Base-by-base conservation (phyloP, 2,888 invertebrate species). In the Halocaridina rubra region DNA sequence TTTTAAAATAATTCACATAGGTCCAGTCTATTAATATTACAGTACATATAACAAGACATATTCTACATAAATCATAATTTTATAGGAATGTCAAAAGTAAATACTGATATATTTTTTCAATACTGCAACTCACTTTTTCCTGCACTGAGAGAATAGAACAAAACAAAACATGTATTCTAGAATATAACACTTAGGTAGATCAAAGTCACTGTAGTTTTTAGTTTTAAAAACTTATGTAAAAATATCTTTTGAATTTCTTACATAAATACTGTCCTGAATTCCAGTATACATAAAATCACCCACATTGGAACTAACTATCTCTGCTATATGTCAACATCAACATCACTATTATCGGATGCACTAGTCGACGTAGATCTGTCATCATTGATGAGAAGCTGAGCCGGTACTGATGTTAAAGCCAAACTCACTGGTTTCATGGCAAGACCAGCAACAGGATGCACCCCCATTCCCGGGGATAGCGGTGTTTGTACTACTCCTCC, bases 281-380 rank as follows among this genome's bases (percentile, higher is more conserved):
- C 19, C 19, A 53, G 16, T n/a, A n/a, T n/a, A n/a, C n/a, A n/a
- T n/a, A n/a, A n/a, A n/a, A n/a, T n/a, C n/a, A n/a, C n/a, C n/a
- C n/a, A n/a, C n/a, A n/a, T n/a, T n/a, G n/a, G n/a, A n/a, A n/a
- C n/a, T n/a, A n/a, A n/a, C 46, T 82, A 82, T 71, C 82, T 82
- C 29, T 82, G 82, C 82, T 84, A 87, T 78, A 79, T 85, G 77
- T 87, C 87, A 46, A 87, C 84, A 46, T 87, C 87, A 46, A 87
- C 85, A 87, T 87, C 87, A 85, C 87, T 87, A 69, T 79, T 81
- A 22, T 87, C 87, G 30, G 87, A 79, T 39, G 81, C 79, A 81
- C 81, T 81, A 64, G 81, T 85, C 16, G 87, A 85, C 16, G 81
- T 85, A 74, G 87, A 85, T 75, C 78, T 72, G 46, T 87, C 81